Conservation (phyloP, 1,140 invertebrate genomes). For the Ceratosolen fusciceps region DNA sequence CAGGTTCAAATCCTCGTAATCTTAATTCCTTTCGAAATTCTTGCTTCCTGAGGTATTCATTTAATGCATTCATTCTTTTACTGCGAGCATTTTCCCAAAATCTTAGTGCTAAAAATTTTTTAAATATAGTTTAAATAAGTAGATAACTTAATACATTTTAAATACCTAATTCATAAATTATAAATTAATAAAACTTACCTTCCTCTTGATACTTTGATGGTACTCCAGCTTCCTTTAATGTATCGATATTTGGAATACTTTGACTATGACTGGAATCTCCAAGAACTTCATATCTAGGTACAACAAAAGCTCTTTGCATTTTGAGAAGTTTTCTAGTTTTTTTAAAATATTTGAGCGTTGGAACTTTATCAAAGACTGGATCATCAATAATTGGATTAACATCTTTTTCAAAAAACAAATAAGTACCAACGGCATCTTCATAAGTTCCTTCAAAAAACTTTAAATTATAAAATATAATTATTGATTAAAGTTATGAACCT, state of each 20-base stretch:
- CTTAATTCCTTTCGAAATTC: constrained; percentile 58
- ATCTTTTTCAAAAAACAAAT: constrained; percentile 72
- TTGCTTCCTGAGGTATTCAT: constrained; percentile 61
- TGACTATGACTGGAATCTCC: constrained; percentile 57
- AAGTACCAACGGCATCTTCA: constrained; percentile 71
- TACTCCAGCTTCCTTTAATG: constrained; percentile 59
- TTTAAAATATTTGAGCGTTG: constrained; percentile 67
- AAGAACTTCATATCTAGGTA: constrained; percentile 61
- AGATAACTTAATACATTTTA: not conserved
- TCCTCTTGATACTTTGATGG: constrained; percentile 60
- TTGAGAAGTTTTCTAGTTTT: constrained; percentile 72
- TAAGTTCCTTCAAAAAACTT: constrained; percentile 71
- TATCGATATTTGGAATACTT: constrained; percentile 60
- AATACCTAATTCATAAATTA: not conserved
- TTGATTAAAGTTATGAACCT: not conserved
- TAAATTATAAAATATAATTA: constrained; percentile 42
- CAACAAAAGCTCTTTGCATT: constrained; percentile 72
- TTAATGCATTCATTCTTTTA: constrained; percentile 57
- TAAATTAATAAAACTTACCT: constrained; percentile 49
- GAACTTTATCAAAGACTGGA: constrained; percentile 67
- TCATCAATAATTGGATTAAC: constrained; percentile 64
- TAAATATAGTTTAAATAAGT: constrained; percentile 8
- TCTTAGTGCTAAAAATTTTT: constrained; percentile 54
- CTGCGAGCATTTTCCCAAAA: constrained; percentile 58
- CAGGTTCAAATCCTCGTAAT: constrained; percentile 56